A percentile compares a stretch with the other conserved stretches of the same genome.
Evolutionary conservation across 2,797 vertebrate genomes (phyloP).

Genomic region (Lophotriccus pileatus): DNA sequence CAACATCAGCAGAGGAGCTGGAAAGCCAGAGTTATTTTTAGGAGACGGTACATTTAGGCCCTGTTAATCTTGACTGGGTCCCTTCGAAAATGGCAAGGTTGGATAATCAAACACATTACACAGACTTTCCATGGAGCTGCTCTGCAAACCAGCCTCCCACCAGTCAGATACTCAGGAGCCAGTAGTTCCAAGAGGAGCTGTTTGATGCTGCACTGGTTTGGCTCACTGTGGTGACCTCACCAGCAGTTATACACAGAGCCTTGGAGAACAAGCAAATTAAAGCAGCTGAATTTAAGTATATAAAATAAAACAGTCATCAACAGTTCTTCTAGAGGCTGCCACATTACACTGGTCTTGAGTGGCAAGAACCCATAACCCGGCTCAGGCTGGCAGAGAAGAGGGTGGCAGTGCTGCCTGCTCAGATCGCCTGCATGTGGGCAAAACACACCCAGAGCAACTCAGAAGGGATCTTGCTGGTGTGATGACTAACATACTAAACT

Average conservation of each 20-base stretch:
- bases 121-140: slow-evolving; percentile 27
- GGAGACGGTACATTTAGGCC: background rate
- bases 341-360: background rate
- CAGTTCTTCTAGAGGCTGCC: background rate
- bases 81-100: slow-evolving; percentile 24
- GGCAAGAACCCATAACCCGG: background rate
- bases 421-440: accelerated
- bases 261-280: slow-evolving; percentile 30
- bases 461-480: background rate
- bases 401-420: background rate
- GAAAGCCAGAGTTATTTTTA: slow-evolving; percentile 37
- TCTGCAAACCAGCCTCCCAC: background rate
- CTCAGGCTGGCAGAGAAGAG: background rate
- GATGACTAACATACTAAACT: background rate
- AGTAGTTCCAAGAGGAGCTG: background rate
- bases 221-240: slow-evolving; percentile 27
- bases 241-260: slow-evolving; percentile 2
- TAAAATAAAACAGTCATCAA: slow-evolving; percentile 32
- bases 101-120: background rate
- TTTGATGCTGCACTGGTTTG: slow-evolving; percentile 17
- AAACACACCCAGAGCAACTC: background rate
- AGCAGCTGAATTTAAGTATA: slow-evolving; percentile 1
- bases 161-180: background rate
- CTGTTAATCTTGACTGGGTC: slow-evolving; percentile 35
- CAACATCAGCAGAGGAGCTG: background rate